Conservation (phyloP, 2,797 vertebrate genomes). For the Cuculus canorus region DNA sequence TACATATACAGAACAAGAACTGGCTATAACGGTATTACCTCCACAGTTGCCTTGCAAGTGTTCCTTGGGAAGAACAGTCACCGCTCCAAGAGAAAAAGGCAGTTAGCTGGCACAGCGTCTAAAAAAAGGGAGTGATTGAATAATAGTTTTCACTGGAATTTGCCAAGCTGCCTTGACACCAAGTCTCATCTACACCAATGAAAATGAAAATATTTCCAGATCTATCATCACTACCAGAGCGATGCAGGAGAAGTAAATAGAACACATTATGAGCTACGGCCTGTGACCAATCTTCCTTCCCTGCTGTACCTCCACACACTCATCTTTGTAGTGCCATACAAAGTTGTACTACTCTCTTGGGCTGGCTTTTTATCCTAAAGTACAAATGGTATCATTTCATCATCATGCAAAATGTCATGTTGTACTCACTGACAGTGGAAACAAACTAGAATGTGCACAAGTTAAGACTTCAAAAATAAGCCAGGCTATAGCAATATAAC, state of each 20-base stretch:
- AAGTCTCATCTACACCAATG: not conserved
- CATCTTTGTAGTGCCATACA: not conserved
- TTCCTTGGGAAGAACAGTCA: not conserved
- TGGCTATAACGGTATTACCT: not conserved
- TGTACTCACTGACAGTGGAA: not conserved
- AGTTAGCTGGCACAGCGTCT: not conserved
- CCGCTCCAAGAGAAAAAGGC: accelerated
- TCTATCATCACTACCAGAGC: not conserved
- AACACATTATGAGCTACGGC: not conserved
- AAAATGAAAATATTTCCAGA: not conserved
- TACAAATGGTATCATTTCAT: not conserved
- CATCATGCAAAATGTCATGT: accelerated
- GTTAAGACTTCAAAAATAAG: not conserved
- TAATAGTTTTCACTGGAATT: not conserved
- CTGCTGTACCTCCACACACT: not conserved
- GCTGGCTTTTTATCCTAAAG: not conserved
- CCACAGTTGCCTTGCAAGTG: not conserved
- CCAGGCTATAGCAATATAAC: not conserved
- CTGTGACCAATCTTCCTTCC: not conserved
- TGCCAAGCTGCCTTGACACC: not conserved
- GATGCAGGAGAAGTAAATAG: not conserved
- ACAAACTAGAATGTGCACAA: not conserved
- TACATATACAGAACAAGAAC: not conserved
- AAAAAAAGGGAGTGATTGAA: not conserved
- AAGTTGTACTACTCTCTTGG: not conserved